Conservation (phyloP, 2,888 invertebrate genomes). For the Caenorhabditis sp. region DNA sequence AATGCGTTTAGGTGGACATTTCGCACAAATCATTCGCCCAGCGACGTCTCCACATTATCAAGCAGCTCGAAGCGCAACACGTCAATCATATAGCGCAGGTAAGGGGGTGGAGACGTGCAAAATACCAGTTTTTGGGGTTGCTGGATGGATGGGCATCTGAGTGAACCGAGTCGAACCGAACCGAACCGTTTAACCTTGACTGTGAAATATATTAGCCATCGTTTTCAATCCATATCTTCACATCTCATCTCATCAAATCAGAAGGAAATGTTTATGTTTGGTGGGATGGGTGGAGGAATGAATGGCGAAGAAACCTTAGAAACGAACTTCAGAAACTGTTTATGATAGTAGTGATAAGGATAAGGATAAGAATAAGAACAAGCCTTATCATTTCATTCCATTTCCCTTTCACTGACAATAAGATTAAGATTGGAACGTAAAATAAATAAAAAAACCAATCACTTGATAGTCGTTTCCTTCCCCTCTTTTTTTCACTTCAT, state of each 20-base stretch:
- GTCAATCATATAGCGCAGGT: conserved; percentile 65
- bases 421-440: too few species aligned
- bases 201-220: conserved; percentile 49
- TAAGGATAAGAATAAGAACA: too few species aligned
- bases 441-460: not conserved
- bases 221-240: conserved; percentile 3
- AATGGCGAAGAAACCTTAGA: too few species aligned
- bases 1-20: conserved; percentile 65
- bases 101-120: conserved; percentile 3
- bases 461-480: conserved; percentile 7
- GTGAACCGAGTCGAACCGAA: too few species aligned
- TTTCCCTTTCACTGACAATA: too few species aligned
- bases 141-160: too few species aligned
- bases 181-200: conserved; percentile 61
- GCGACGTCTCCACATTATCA: conserved; percentile 71
- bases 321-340: too few species aligned
- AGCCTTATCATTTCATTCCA: too few species aligned
- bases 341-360: too few species aligned
- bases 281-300: too few species aligned
- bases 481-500: too few species aligned
- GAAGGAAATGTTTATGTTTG: not conserved
- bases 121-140: conserved; percentile 18
- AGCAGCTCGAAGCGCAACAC: conserved; percentile 72
- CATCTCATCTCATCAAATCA: conserved; percentile 20
- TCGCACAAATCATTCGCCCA: conserved; percentile 73